Evolutionary conservation across 2,113 vertebrate genomes (phyloP), one percentile per base, ranked within the genome.

Genomic region (Danionella cerebrum): DNA sequence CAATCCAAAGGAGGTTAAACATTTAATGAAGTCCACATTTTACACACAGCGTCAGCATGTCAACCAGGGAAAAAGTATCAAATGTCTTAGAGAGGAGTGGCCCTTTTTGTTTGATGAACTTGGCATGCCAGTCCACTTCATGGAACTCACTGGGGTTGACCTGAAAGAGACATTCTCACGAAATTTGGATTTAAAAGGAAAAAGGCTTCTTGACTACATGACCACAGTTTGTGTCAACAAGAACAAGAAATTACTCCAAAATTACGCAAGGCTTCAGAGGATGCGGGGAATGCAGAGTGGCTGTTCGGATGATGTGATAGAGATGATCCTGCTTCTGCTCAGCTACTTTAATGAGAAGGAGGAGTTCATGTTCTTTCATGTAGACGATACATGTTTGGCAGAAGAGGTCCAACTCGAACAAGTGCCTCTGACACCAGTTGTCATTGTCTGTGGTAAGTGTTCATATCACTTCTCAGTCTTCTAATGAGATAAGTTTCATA

Each of bases 71-170:
- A 7, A 16, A 62, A 44, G 67, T 27, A 70, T 77, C 1, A 72
- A 79, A 55, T 3, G 36, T 33, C 71, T 73, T 3, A 14, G 25
- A 7, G 16, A 72, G 7, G 25, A 77, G 5, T 74, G 74, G 69
- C 72, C n/a, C 1, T 77, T 69, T 60, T 73, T 6, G 60, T 79
- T 79, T 1, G 0, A 14, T 0, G 51, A 79, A 36, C 25, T 73
- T 69, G 70, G 66, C 25, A 70, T 77, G 67, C 48, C 22, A 50
- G 70, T 78, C 4, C 69, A 78, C 51, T 75, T 78, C 16, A 65
- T 71, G 19, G 58, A 79, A 53, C 58, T 76, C 0, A 71, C 72
- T 0, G 22, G 67, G 67, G 57, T 70, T 66, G 24, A 35, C 1
- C 53, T 66, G n/a, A 51, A 35, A 51, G 53, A 51, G 41, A 58